Percentiles rank a stretch among this genome's conserved stretches.
Conservation (phyloP, 2,113 vertebrate genomes). For the Caranx ignobilis region DNA sequence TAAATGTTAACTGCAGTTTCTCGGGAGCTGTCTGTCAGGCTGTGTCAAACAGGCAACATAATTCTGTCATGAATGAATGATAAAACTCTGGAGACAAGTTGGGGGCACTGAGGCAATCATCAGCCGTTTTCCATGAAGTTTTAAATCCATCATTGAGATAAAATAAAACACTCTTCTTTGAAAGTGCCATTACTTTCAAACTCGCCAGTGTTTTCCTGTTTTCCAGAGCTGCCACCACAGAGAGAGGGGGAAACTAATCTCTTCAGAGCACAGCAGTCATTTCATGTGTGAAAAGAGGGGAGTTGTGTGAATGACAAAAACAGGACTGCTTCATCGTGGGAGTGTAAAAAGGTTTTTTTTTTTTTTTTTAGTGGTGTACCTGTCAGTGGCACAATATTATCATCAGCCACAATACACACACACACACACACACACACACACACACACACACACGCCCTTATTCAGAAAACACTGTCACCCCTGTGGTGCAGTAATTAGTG, state of each 20-base stretch:
- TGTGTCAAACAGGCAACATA: not conserved
- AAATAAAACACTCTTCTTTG: slow-evolving; percentile 13
- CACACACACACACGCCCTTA: slow-evolving; percentile 29
- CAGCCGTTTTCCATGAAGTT: slow-evolving; percentile 5
- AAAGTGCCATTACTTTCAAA: slow-evolving; percentile 31
- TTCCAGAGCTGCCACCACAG: slow-evolving; percentile 4
- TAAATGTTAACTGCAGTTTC: slow-evolving; percentile 3
- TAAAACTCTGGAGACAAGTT: not conserved
- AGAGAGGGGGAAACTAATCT: slow-evolving; percentile 4
- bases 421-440: not conserved
- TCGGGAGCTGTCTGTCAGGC: not conserved
- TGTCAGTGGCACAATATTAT: slow-evolving; percentile 4
- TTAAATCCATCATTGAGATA: slow-evolving; percentile 29
- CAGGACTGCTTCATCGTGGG: not conserved
- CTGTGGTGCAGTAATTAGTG: slow-evolving; percentile 68
- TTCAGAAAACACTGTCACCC: slow-evolving; percentile 30
- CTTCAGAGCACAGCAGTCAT: slow-evolving; percentile 20
- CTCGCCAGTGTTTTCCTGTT: slow-evolving; percentile 14
- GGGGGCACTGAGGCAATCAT: slow-evolving; percentile 3
- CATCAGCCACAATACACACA: slow-evolving; percentile 13
- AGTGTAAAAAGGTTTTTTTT: slow-evolving; percentile 8
- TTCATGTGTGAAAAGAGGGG: slow-evolving; percentile 36
- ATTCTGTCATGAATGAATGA: slow-evolving; percentile 14
- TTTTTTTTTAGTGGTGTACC: slow-evolving; percentile 10
- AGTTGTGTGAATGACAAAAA: slow-evolving; percentile 19